A percentile compares a stretch with the other conserved stretches of the same genome.
phyloP scores from a whole-genome alignment of 2,888 invertebrate species.

The Phaonia tiefii region DNA sequence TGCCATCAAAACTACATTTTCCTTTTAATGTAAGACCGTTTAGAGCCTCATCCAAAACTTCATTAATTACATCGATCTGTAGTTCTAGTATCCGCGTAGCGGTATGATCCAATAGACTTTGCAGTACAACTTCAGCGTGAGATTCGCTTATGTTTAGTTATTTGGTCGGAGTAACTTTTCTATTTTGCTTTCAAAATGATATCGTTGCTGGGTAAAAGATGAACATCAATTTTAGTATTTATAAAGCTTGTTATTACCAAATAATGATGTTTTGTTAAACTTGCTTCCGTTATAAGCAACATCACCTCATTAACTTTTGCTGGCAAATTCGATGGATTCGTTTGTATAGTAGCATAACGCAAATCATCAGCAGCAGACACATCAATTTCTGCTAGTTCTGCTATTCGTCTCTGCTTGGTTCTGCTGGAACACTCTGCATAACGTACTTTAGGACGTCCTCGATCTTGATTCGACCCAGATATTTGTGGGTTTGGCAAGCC shows the following conservation, averaged over 20 bases:
- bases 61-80: slow-evolving; percentile 44
- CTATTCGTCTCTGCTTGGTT: slow-evolving; percentile 37
- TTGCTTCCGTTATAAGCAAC: slow-evolving; percentile 38
- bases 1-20: slow-evolving; percentile 58
- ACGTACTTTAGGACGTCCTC: slow-evolving; percentile 7
- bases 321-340: slow-evolving; percentile 19
- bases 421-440: slow-evolving; percentile 16
- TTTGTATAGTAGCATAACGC: slow-evolving; percentile 17
- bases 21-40: slow-evolving; percentile 45
- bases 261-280: slow-evolving; percentile 43
- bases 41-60: slow-evolving; percentile 30
- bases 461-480: slow-evolving; percentile 7
- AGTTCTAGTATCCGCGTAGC: slow-evolving; percentile 54
- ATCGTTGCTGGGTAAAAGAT: slow-evolving; percentile 12
- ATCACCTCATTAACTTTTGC: slow-evolving; percentile 30
- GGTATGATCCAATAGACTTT: slow-evolving; percentile 46
- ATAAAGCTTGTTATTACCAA: slow-evolving; percentile 1
- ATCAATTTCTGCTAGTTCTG: slow-evolving; percentile 29
- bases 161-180: slow-evolving; percentile 57
- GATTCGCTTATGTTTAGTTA: slow-evolving; percentile 54
- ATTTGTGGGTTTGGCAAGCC: slow-evolving; percentile 4
- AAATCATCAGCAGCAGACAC: slow-evolving; percentile 40
- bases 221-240: background rate
- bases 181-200: slow-evolving; percentile 48
- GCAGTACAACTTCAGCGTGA: slow-evolving; percentile 45